These are phyloP conservation scores for Felis chaus DNA, from an alignment of 2,113 vertebrate genomes.

Conservation along the genomic window DNA sequence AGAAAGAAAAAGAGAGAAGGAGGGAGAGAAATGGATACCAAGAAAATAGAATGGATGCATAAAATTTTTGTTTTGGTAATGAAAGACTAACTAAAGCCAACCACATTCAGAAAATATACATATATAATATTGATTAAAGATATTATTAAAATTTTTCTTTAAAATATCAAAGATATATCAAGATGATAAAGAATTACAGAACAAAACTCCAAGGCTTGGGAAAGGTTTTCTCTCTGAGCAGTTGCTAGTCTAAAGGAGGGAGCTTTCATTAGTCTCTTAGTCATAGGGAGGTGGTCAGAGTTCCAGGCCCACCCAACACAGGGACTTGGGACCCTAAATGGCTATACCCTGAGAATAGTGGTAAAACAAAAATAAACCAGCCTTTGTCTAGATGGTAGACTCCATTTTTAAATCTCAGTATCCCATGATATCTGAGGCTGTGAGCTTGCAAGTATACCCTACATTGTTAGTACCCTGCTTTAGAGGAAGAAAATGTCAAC, in stretches of 20 bases:
- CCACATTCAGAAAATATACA: neutral
- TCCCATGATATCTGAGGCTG: neutral
- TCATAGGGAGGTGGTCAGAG: neutral
- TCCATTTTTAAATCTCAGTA: neutral
- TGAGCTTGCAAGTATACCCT: neutral
- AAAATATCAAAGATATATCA: neutral
- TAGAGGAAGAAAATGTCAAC: neutral
- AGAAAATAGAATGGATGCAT: neutral
- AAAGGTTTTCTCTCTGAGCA: neutral
- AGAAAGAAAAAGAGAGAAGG: neutral
- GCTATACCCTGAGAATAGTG: too few relatives aligned
- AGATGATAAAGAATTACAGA: neutral
- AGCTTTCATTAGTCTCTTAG: neutral
- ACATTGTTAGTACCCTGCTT: neutral
- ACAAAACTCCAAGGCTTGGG: neutral
- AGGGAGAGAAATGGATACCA: neutral
- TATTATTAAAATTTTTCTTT: neutral
- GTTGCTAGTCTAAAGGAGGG: neutral
- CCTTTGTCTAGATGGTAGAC: neutral
- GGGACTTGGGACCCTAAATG: neutral
- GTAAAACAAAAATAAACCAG: neutral
- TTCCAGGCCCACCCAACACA: neutral
- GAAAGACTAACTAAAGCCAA: neutral
- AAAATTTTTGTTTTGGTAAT: neutral
- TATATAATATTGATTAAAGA: neutral